Evolutionary conservation across 2,888 invertebrate species (phyloP), one percentile per base, ranked within the genome.

Genomic region (Drosophila pegasa): DNA sequence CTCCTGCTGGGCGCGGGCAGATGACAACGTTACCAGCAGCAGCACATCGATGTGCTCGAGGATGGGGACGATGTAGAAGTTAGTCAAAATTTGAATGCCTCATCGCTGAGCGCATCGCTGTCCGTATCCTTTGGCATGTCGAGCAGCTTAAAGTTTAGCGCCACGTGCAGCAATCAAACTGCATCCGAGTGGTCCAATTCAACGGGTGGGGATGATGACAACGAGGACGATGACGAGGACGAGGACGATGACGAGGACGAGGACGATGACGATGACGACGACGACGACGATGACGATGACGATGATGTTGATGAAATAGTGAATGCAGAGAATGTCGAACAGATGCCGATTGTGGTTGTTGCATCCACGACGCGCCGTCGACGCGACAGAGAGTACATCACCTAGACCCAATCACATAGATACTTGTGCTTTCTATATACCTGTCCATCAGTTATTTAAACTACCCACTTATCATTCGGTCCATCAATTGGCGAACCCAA

Each of bases 121-220:
- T 90, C 90, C 41, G 83, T 89, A 54, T 88, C 85, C 40, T 88
- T 85, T 70, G 91, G 90, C 47, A 79, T 90, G 77, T 89, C 90
- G 16, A 90, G 90, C 75, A 90, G 90, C 54, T 73, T 90, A 22
- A 90, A 91, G 51, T 80, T 91, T 63, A 90, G 82, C 52, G 90
- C 87, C 82, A 78, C 88, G 43, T 71, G 86, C 79, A 88, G 83
- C 68, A 86, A 88, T 47, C 87, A 84, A 63, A 80, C 78, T 64
- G 83, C 90, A 59, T 87, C 89, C 74, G 90, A 90, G 72, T 90
- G 91, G 90, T 80, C 85, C 1, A 88, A 88, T 43, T 86, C 88
- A 56, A 88, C 87, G 73, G 83, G 80, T 20, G 83, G 80, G 52
- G 87, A 82, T 55, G 86, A 85, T 22, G 87, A 85, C 10, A 74